Evolutionary conservation across 2,797 vertebrate genomes (phyloP).

Genomic region (Lacerta viridis): DNA sequence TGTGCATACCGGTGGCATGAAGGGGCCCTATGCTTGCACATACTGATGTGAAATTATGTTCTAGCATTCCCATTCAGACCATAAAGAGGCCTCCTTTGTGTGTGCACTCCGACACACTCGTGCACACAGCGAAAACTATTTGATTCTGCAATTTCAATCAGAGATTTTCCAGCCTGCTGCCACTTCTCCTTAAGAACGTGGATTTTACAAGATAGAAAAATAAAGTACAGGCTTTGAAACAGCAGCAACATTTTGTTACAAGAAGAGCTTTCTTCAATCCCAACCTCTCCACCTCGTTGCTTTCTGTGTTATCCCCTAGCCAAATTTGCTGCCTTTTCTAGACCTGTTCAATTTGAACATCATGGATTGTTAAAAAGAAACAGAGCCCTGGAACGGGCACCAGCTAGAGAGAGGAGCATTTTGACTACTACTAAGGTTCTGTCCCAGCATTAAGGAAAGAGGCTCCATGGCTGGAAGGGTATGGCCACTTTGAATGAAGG

Average conservation of each 20-base stretch:
- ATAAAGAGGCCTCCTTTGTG: neutral
- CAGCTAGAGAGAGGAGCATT: neutral
- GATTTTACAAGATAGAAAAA: slow-evolving; percentile 17
- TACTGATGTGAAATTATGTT: slow-evolving; percentile 3
- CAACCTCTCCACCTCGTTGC: slow-evolving; percentile 2
- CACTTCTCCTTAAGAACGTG: neutral
- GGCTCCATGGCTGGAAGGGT: neutral
- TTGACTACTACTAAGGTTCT: neutral
- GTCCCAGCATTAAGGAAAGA: neutral
- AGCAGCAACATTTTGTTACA: neutral
- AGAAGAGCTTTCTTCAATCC: slow-evolving; percentile 4
- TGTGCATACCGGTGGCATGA: neutral
- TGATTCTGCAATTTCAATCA: neutral
- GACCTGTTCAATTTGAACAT: neutral
- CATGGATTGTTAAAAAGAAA: neutral
- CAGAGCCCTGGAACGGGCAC: neutral
- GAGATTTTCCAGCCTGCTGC: neutral
- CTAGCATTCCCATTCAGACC: neutral
- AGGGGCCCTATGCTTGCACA: neutral
- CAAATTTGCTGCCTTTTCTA: neutral
- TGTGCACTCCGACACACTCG: neutral
- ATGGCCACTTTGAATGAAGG: neutral
- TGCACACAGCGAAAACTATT: neutral
- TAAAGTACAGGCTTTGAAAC: slow-evolving; percentile 17
- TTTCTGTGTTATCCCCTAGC: neutral